Evolutionary conservation across 2,797 vertebrate genomes (phyloP), one percentile per base, ranked within the genome.

Genomic region (Gallinago solitaria): DNA sequence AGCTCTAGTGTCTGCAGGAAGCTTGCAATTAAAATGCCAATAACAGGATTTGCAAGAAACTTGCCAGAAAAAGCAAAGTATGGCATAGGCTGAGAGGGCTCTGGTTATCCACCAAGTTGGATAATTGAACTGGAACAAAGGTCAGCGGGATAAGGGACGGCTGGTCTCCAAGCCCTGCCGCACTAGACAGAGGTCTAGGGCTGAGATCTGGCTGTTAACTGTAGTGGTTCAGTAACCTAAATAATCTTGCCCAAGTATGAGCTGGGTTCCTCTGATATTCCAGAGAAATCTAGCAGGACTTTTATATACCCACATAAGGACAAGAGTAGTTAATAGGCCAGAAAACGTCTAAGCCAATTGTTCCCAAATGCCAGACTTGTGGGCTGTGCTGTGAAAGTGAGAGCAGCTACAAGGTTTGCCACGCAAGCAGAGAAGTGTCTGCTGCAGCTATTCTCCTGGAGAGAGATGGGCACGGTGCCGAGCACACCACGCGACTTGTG

Each of bases 401-500:
- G 64, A n/a, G 51, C 53, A 71, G 11, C 48, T 20, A 45, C 11
- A 32, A 61, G 21, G 16, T 56, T 39, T 70, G 21, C 61, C 39
- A 17, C 0, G 0, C 54, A 59, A 63, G 32, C 32, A 24, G 73
- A 68, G 48, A 39, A 57, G 24, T 6, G 23, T 53, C 64, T 77
- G 32, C 48, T 83, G 43, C 20, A 45, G 53, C 33, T 71, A 0
- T 17, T 21, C 32, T 51, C 2, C 0, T 7, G 41, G 25, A 37
- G 39, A 37, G 63, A 32, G n/a, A n/a, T 1, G 6, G 16, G 25
- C 37, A 35, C 0, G 0, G 12, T 14, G 39, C 70, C 0, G 1
- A 69, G 59, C 63, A 47, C 41, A 24, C 56, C 28, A 4, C 0
- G 0, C 2, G 3, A 23, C 47, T 35, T 39, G 32, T 21, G n/a